These are phyloP conservation scores for Acronicta psi DNA, from an alignment of 2,888 invertebrate genomes.

Conservation along the genomic window DNA sequence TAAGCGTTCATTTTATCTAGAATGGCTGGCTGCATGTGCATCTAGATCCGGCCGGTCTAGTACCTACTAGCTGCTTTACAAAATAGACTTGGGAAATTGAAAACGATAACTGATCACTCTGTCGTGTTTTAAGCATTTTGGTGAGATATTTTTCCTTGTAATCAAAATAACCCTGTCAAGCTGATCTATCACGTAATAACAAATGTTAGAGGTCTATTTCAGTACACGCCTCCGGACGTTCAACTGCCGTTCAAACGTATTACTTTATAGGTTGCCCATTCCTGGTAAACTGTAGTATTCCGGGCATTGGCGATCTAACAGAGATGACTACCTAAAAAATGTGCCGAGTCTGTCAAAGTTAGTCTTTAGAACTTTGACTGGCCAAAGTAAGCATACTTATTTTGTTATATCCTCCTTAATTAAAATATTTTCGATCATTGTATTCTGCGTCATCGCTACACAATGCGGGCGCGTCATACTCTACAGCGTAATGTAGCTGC, in stretches of 20 bases:
- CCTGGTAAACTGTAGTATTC: slow-evolving; percentile 5
- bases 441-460: slow-evolving; percentile 50
- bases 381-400: too few species aligned
- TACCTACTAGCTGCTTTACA: neutral
- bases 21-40: slow-evolving; percentile 28
- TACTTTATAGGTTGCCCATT: neutral
- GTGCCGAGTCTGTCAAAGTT: too few species aligned
- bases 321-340: too few species aligned
- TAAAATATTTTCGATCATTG: slow-evolving; percentile 3
- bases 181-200: too few species aligned
- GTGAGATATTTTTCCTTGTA: too few species aligned
- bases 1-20: slow-evolving; percentile 47
- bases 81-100: neutral
- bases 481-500: slow-evolving; percentile 54
- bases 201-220: slow-evolving; percentile 7
- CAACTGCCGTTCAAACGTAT: neutral
- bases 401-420: too few species aligned
- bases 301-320: too few species aligned
- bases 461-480: slow-evolving; percentile 57
- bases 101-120: neutral
- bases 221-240: slow-evolving; percentile 4
- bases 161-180: too few species aligned
- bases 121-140: neutral
- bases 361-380: neutral
- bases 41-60: neutral